These are phyloP conservation scores for Discoglossus pictus DNA, from an alignment of 2,797 vertebrate species.

Conservation along the genomic window DNA sequence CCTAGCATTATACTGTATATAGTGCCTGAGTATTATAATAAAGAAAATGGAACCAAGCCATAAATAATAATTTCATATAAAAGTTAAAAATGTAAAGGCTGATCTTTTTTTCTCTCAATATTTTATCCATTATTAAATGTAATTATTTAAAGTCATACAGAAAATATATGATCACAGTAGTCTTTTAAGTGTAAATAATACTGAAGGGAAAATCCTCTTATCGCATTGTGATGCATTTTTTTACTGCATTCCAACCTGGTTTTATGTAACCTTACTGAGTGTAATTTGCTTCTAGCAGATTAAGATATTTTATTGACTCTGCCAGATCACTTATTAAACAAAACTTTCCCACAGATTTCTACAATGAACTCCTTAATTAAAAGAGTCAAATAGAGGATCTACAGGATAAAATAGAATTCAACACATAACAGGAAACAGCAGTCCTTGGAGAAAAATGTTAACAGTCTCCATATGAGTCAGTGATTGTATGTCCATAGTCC, in stretches of 20 bases:
- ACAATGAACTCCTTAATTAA: slow-evolving; percentile 36
- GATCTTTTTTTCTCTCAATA: no score
- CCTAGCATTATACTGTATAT: no score
- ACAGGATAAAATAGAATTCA: slow-evolving; percentile 26
- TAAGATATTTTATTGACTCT: slow-evolving; percentile 9
- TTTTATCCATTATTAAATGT: no score
- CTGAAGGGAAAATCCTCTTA: no score
- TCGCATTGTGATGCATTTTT: not conserved
- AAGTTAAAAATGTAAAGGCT: no score
- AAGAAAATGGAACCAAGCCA: no score
- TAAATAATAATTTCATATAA: no score
- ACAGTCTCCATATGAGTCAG: slow-evolving; percentile 46
- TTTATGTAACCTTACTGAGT: not conserved
- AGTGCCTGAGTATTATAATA: no score
- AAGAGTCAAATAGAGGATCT: slow-evolving; percentile 17
- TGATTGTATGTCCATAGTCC: slow-evolving; percentile 20
- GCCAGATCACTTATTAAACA: slow-evolving; percentile 24
- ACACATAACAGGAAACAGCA: slow-evolving; percentile 40
- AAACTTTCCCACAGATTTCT: slow-evolving; percentile 48
- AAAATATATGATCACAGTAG: no score
- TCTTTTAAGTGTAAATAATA: no score
- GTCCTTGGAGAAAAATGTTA: slow-evolving; percentile 39
- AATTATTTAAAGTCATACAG: no score
- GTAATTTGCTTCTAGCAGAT: slow-evolving; percentile 4
- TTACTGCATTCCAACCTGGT: not conserved